Evolutionary conservation across 1,140 invertebrate genomes (phyloP), one percentile per base, ranked within the genome.

Genomic region (Zophobas morio): DNA sequence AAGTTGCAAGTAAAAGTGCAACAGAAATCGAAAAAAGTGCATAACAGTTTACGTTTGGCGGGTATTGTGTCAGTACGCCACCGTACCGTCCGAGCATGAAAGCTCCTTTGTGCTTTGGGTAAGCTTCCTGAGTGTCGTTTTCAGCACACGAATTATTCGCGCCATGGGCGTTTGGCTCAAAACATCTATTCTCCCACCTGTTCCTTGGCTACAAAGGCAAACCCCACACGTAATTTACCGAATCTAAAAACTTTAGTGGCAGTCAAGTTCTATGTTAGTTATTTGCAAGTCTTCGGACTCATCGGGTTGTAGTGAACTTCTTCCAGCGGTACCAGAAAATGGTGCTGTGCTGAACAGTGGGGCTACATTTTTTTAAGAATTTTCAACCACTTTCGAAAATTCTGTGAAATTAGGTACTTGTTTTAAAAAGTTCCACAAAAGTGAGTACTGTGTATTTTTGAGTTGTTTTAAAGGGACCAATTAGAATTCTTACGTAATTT

Each of bases 191-290:
- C 60, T 66, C 60, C 60, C 60, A 66, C 60, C 20, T 42, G 60
- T 0, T 39, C 3, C 8, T 63, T 63, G 8, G 37, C 57, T 20
- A 6, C 54, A 57, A 63, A 63, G 35, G 39, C 8, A 39, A 63
- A 66, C 60, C 60, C 60, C 60, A 66, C 60, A 66, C 60, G 60
- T 66, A 66, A 66, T 66, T 63, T 66, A 36, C 39, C 35, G 35
- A 63, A 66, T 66, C 60, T 66, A 37, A 66, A 66, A 66, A 66
- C 60, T 42, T 40, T 39, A 40, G 37, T 35, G 36, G 6, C 35
- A 53, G 39, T 54, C 71, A 73, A 73, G 71, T 73, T 73, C 71
- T 73, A 73, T 73, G 71, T 73, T 47, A 73, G 71, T 73, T 72
- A 54, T 37, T 53, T 3, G 1, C 47, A 73, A 54, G 54, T 56